Percentiles rank a stretch among this genome's conserved stretches.
phyloP scores from a whole-genome alignment of 2,113 vertebrate species.

The Apodemus speciosus region DNA sequence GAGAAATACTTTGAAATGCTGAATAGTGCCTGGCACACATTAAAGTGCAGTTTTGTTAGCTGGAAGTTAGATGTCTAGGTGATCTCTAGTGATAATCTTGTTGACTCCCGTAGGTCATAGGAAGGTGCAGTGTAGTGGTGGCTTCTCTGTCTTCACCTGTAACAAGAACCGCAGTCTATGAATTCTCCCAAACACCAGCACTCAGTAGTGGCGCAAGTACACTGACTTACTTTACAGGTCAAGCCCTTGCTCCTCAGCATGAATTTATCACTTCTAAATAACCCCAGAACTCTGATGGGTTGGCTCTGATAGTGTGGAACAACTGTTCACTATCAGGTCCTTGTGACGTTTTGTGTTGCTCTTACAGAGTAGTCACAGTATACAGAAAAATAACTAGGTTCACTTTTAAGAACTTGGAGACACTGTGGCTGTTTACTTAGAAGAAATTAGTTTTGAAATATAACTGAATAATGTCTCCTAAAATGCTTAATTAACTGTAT shows the following conservation, averaged over 20 bases:
- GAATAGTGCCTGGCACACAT: not conserved
- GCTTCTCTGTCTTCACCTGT: not conserved
- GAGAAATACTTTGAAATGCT: conserved; percentile 32
- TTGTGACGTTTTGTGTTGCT: not conserved
- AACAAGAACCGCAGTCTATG: not conserved
- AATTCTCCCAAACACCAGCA: conserved; percentile 1
- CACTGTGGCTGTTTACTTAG: not conserved
- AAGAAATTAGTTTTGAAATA: conserved; percentile 51
- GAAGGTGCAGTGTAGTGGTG: not conserved
- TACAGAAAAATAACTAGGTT: conserved; percentile 11
- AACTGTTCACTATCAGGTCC: conserved; percentile 20
- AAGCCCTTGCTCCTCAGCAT: not conserved
- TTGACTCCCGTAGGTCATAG: conserved; percentile 12
- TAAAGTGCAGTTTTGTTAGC: conserved; percentile 27
- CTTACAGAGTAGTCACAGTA: conserved; percentile 9
- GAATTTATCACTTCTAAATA: conserved; percentile 8
- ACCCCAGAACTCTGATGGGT: conserved; percentile 35
- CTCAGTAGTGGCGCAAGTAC: not conserved
- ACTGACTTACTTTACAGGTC: not conserved
- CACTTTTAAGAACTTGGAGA: conserved; percentile 43
- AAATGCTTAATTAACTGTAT: conserved; percentile 43
- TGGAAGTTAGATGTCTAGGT: conserved; percentile 21
- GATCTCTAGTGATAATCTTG: not conserved
- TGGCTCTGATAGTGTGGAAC: not conserved
- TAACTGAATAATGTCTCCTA: conserved; percentile 13